Evolutionary conservation across 1,140 invertebrate genomes (phyloP).

Genomic region (Centruroides sculpturatus): DNA sequence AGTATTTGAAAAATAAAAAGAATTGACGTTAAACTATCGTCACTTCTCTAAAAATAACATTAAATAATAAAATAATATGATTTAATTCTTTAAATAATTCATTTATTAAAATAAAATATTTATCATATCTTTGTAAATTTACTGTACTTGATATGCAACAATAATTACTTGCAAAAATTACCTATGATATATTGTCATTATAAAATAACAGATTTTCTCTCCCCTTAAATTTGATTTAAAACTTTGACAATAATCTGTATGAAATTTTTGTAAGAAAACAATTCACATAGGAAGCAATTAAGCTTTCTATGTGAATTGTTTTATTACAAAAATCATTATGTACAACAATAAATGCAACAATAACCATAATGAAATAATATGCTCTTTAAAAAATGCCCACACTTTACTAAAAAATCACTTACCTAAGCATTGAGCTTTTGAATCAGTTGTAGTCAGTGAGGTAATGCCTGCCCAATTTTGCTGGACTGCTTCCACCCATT

Average conservation of each 20-base stretch:
- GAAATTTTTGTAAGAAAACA: neutral
- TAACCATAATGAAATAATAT: neutral
- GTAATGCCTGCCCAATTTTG: constrained; percentile 55
- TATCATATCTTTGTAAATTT: too few species aligned
- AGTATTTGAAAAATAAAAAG: too few species aligned
- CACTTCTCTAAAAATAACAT: too few species aligned
- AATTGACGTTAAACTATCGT: too few species aligned
- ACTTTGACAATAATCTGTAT: neutral
- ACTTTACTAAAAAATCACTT: constrained; percentile 17
- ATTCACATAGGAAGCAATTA: neutral
- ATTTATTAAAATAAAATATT: too few species aligned
- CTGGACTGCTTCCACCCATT: constrained; percentile 80
- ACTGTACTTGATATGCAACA: too few species aligned
- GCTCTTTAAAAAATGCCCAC: neutral
- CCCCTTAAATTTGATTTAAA: neutral
- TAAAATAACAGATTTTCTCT: too few species aligned
- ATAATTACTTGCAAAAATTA: too few species aligned
- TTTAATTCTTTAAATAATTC: too few species aligned
- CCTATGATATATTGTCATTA: too few species aligned
- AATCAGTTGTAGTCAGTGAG: constrained; percentile 35
- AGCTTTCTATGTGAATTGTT: too few species aligned
- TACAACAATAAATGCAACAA: neutral
- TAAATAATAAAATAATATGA: too few species aligned
- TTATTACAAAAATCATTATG: neutral
- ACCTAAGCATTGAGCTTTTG: constrained; percentile 50